These are phyloP conservation scores for Zaprionus nigranus DNA, from an alignment of 1,140 invertebrate genomes.

Conservation along the genomic window DNA sequence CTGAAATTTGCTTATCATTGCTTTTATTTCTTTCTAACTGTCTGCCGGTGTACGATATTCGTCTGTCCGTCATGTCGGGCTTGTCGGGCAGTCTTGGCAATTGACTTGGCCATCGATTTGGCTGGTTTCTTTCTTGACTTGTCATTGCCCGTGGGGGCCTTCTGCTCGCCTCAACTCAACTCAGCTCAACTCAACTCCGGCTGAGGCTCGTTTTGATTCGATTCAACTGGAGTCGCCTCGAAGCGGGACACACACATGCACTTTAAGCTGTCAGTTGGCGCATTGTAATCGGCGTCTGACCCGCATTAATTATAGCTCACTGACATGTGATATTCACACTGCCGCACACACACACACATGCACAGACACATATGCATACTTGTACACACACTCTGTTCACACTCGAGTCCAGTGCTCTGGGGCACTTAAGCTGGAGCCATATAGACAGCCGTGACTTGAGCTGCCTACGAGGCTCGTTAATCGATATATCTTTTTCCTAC, in stretches of 20 bases:
- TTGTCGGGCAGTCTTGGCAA: slow-evolving; percentile 34
- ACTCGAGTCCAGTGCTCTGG: slow-evolving; percentile 52
- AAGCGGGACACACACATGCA: slow-evolving; percentile 61
- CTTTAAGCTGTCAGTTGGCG: slow-evolving; percentile 78
- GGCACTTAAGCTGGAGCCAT: slow-evolving; percentile 66
- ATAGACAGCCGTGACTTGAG: slow-evolving; percentile 55
- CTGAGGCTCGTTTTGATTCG: slow-evolving; percentile 15
- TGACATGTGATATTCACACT: slow-evolving; percentile 82
- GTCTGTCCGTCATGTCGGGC: neutral
- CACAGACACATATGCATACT: neutral
- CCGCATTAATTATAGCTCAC: slow-evolving; percentile 81
- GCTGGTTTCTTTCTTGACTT: slow-evolving; percentile 61
- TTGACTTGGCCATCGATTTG: slow-evolving; percentile 51
- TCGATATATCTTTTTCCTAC: slow-evolving; percentile 68
- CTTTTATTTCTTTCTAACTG: slow-evolving; percentile 55
- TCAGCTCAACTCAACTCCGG: slow-evolving; percentile 43
- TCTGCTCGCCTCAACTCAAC: slow-evolving; percentile 47
- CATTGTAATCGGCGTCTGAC: slow-evolving; percentile 82
- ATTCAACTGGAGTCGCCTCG: slow-evolving; percentile 5
- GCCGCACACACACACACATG: slow-evolving; percentile 37
- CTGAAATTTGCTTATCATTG: slow-evolving; percentile 77
- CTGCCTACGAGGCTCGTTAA: slow-evolving; percentile 68
- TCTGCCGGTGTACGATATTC: neutral
- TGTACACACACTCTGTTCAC: slow-evolving; percentile 27
- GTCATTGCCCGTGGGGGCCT: slow-evolving; percentile 69